A percentile compares a stretch with the other conserved stretches of the same genome.
These are phyloP conservation scores for Spisula subtruncata DNA, from an alignment of 2,888 invertebrate genomes.

Conservation along the genomic window DNA sequence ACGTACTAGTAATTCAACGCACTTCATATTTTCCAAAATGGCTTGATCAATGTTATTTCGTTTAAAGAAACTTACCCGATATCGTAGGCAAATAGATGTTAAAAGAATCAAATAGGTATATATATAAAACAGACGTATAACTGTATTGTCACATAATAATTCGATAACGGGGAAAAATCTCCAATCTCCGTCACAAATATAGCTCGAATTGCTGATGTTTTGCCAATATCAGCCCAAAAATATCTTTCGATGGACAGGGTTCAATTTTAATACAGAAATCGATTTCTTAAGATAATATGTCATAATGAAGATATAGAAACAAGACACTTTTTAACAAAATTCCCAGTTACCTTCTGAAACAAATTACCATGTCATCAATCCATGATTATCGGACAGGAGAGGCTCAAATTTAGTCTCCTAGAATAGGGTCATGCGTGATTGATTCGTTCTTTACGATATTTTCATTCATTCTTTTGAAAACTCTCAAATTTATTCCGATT, in stretches of 20 bases:
- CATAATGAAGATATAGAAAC: not conserved
- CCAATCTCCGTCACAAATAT: not conserved
- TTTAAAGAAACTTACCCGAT: no score
- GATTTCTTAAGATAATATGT: not conserved
- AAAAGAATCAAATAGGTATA: no score
- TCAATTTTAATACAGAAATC: no score
- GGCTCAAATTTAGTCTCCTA: not conserved
- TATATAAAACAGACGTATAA: no score
- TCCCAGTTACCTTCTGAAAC: not conserved
- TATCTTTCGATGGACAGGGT: no score
- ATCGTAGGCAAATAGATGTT: no score
- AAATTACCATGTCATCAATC: not conserved
- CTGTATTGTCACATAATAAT: no score
- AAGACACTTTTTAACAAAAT: not conserved
- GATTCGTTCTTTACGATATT: not conserved
- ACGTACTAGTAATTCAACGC: no score
- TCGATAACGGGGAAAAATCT: not conserved
- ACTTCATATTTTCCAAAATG: no score
- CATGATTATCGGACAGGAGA: not conserved
- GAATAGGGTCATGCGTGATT: not conserved
- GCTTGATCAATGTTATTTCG: no score
- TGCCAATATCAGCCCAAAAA: no score
- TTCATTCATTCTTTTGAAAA: not conserved
- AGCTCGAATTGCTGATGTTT: no score
- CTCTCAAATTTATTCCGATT: not conserved